A percentile compares a stretch with the other conserved stretches of the same genome.
phyloP scores from a whole-genome alignment of 92 coral and sea anemone species.

The Montipora capitata region DNA sequence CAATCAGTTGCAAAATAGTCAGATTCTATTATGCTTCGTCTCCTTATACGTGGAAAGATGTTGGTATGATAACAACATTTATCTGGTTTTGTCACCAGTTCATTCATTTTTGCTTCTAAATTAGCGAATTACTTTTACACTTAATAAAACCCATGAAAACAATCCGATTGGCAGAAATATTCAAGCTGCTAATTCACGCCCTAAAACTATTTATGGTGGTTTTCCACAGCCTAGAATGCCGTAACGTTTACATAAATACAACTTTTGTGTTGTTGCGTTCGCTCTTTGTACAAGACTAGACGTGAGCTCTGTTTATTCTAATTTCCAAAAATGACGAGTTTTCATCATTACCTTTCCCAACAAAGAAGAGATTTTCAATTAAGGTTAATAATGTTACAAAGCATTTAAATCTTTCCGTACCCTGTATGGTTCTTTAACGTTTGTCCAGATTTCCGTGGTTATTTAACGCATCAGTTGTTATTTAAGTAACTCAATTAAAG shows the following conservation, averaged over 20 bases:
- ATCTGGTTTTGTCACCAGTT: neutral
- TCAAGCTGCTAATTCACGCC: too few relatives aligned
- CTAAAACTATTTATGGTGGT: too few relatives aligned
- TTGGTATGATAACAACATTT: neutral
- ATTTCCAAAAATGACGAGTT: neutral
- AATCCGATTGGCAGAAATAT: too few relatives aligned
- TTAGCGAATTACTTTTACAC: too few relatives aligned
- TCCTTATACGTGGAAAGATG: neutral
- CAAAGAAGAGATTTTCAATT: too few relatives aligned
- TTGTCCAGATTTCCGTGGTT: neutral
- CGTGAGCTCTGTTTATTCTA: conserved; percentile 8
- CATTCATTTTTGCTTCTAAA: neutral
- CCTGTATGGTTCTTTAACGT: neutral
- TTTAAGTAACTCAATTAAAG: neutral
- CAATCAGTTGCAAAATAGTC: neutral
- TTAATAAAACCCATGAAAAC: too few relatives aligned
- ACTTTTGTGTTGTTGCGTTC: conserved; percentile 4
- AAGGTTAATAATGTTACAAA: too few relatives aligned
- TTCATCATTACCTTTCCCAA: too few relatives aligned
- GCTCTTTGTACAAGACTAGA: neutral
- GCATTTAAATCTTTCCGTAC: neutral
- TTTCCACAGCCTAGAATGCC: conserved; percentile 9
- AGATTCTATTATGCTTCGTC: neutral
- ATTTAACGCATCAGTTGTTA: neutral
- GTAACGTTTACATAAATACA: conserved; percentile 1